phyloP scores from a whole-genome alignment of 2,113 vertebrate species.

The Psilopsiagon aymara region DNA sequence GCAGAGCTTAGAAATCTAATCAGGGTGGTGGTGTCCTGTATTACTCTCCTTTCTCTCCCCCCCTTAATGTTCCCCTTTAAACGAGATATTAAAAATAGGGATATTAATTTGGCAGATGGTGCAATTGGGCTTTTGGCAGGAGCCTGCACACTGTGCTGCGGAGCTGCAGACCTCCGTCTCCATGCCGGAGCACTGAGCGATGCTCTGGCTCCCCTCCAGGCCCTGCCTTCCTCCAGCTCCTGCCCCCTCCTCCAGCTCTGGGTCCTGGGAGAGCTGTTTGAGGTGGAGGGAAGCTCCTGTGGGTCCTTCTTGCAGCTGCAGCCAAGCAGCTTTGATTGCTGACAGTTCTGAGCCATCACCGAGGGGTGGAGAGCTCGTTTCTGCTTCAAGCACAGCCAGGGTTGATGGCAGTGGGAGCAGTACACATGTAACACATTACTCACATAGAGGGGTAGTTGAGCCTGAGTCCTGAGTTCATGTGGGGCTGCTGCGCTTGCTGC shows the following conservation, averaged over 20 bases:
- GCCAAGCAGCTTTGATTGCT: slow-evolving; percentile 14
- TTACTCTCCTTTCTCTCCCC: background rate
- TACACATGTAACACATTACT: fast-evolving
- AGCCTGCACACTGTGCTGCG: background rate
- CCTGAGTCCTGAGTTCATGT: background rate
- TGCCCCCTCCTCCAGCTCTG: background rate
- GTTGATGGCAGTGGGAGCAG: background rate
- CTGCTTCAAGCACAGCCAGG: background rate
- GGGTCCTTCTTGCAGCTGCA: background rate
- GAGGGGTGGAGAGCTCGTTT: background rate
- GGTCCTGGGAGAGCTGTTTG: background rate
- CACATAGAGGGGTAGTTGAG: background rate
- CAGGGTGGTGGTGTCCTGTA: background rate
- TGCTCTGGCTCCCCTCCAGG: slow-evolving; percentile 63
- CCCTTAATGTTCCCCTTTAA: slow-evolving; percentile 33
- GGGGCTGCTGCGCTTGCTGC: background rate
- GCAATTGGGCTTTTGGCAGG: slow-evolving; percentile 70
- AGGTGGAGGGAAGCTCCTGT: background rate
- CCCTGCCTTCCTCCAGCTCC: slow-evolving; percentile 25
- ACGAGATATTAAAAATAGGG: slow-evolving; percentile 68
- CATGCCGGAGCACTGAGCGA: background rate
- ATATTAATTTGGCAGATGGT: slow-evolving; percentile 76
- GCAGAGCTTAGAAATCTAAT: slow-evolving; percentile 28
- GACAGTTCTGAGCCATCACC: background rate
- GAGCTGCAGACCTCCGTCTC: slow-evolving; percentile 50